Base-by-base conservation (phyloP, 2,888 invertebrate species). In the Clunio marinus region DNA sequence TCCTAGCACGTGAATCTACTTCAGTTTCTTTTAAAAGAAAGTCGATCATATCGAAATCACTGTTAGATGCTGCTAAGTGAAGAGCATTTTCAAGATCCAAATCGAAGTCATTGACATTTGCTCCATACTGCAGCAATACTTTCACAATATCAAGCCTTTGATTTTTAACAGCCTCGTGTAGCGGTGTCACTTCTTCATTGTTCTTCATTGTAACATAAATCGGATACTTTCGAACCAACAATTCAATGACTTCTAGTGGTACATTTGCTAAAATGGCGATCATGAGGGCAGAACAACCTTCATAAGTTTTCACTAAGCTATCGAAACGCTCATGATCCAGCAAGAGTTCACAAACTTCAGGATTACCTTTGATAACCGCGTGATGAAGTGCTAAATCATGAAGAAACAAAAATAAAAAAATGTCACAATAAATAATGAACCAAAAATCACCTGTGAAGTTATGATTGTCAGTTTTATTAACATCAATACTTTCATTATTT, bases 311-410 rank as follows among this genome's bases (percentile, higher is more conserved):
- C 10, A 32, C 35, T 37, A 13, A 10, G 2, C 37, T 17, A 46
- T 69, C 46, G 8, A 69, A 22, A 15, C 27, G 15, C 8, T 55
- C 46, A 13, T 55, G 22, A 1, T 65, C 35, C 1, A 71, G 28
- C 2, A 71, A 24, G 1, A 69, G 25, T 25, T 65, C 35, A 8
- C 70, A 67, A 32, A 63, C 58, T 55, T 69, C 67, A 1, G 41
- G 17, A 13, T 51, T 69, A 13, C 59, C 60, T 8, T 58, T 69
- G 0, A 15, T 17, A 15, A 71, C 69, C 1, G 69, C 71, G 69
- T 71, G 71, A 69, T 71, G 71, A 25, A 68, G 41, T 17, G 68
- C 68, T 68, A 27, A n/a, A n/a, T n/a, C n/a, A n/a, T n/a, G n/a
- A n/a, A n/a, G n/a, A n/a, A n/a, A n/a, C n/a, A n/a, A n/a, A n/a